These are phyloP conservation scores for Melinopterus prodromus DNA, from an alignment of 2,888 invertebrate species.

Conservation along the genomic window DNA sequence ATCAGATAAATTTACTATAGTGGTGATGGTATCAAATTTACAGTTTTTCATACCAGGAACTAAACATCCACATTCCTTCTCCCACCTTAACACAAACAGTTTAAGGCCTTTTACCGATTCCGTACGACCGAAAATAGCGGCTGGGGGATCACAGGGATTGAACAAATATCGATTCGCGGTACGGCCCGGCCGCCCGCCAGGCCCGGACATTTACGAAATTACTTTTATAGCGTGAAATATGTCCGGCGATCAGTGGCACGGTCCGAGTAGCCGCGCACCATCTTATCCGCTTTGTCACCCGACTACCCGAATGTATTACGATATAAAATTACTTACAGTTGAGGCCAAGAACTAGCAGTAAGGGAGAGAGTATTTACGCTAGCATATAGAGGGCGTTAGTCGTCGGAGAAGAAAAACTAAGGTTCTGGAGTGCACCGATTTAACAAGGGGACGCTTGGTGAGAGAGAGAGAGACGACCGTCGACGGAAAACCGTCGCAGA, in stretches of 20 bases:
- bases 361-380: background rate
- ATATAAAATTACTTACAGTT: background rate
- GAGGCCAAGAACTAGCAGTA: background rate
- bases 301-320: background rate
- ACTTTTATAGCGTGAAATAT: conserved; percentile 4
- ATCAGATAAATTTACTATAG: no score
- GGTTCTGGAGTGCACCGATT: background rate
- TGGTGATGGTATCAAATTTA: no score
- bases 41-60: no score
- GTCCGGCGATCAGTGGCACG: background rate
- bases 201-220: background rate
- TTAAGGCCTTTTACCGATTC: no score
- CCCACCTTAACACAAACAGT: no score
- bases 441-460: background rate
- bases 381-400: background rate
- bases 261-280: background rate
- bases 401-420: background rate
- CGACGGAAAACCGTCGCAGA: background rate
- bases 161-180: no score
- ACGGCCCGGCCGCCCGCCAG: background rate
- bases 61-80: no score
- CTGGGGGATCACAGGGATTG: no score
- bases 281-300: background rate
- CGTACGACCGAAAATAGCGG: no score
- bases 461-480: background rate